Evolutionary conservation across 92 coral and sea anemone species (phyloP), one percentile per base, ranked within the genome.

Genomic region (Bergia puertoricense): DNA sequence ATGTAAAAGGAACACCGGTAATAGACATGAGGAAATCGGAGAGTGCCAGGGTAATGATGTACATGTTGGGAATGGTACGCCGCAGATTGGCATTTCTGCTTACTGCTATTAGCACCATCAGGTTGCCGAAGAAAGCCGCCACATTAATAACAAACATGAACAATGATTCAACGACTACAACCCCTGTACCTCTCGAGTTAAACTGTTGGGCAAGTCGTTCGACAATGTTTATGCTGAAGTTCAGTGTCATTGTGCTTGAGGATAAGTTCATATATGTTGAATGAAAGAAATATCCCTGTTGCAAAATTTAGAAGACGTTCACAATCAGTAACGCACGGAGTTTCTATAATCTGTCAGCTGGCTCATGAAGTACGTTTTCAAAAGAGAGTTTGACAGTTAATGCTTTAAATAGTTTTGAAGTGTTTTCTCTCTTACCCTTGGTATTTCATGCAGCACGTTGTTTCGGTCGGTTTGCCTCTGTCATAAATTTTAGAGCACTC

Each of bases 1-100:
- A 85, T 36, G 92, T 77, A 66, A 88, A 87, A 6, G 94, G 90
- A 86, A 94, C 92, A 7, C 93, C 93, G 2, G 89, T 65, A 13
- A 94, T 41, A 4, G 97, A 83, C 89, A 92, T 78, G n/a, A 94
- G 80, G 48, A 92, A 83, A 89, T 94, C 97, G 13, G 97, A 92
- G 73, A 94, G 48, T 6, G 97, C 95, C 10, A 94, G 88, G 22
- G 81, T 66, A 39, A 91, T 89, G 56, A 94, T 94, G 92, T 92
- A 94, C 90, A 89, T 45, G 78, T 94, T 94, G 48, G 93, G 88
- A 37, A 91, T 85, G 6, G 90, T 91, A 62, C 89, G 81, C 15
- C 97, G 90, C 8, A 94, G 89, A 46, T 46, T 76, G 46, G 92
- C 88, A 73, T 94, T 92, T 65, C 86, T 94, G 79, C 51, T 4